Evolutionary conservation across 2,113 vertebrate genomes (phyloP).

Genomic region (Phodopus roborovskii): DNA sequence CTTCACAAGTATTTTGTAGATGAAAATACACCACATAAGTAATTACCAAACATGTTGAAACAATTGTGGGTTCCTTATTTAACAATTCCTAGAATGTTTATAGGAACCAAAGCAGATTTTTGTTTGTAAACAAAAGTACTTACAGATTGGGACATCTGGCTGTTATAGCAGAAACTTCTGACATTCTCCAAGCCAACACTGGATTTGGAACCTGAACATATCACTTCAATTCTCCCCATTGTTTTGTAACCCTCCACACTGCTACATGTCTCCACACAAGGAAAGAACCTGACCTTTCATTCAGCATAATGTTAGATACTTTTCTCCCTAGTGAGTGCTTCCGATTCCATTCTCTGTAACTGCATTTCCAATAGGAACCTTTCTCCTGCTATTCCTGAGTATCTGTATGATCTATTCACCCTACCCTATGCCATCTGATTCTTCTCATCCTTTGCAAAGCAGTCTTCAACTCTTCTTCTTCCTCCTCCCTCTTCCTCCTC

Average conservation of each 20-base stretch:
- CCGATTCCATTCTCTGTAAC: neutral
- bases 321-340: neutral
- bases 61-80: neutral
- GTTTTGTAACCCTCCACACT: neutral
- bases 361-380: neutral
- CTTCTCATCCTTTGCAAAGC: slow-evolving; percentile 5
- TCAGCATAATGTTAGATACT: neutral
- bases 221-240: neutral
- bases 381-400: neutral
- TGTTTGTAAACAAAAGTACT: slow-evolving; percentile 43
- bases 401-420: neutral
- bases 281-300: neutral
- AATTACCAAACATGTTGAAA: neutral
- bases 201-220: slow-evolving; percentile 4
- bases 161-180: neutral
- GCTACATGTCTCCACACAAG: neutral
- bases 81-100: neutral
- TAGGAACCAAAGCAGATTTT: slow-evolving; percentile 29
- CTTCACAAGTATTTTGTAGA: neutral
- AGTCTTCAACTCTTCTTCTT: neutral
- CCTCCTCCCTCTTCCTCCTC: too few species aligned
- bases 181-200: slow-evolving; percentile 1
- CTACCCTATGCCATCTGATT: neutral
- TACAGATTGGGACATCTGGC: neutral
- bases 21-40: neutral